Evolutionary conservation across 2,888 invertebrate species (phyloP), one percentile per base, ranked within the genome.

Genomic region (Epsilonema sp.): DNA sequence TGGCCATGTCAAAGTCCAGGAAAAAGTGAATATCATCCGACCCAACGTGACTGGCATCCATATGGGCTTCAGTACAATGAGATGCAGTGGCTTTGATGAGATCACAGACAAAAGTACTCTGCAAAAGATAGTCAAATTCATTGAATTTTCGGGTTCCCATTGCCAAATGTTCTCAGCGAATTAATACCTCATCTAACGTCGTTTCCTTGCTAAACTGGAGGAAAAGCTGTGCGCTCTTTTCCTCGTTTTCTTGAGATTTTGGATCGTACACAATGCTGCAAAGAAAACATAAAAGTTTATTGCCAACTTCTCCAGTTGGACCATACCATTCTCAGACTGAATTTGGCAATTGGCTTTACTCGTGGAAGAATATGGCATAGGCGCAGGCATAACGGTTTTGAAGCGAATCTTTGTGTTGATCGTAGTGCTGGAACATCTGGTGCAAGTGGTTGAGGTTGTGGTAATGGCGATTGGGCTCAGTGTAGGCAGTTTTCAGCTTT

Each of bases 331-430:
- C n/a, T n/a, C n/a, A n/a, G n/a, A n/a, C n/a, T n/a, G n/a, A n/a
- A n/a, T n/a, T n/a, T n/a, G n/a, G n/a, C n/a, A n/a, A n/a, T n/a
- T n/a, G n/a, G n/a, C n/a, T n/a, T n/a, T n/a, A n/a, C 73, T 80
- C 82, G 58, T 83, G 85, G 43, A 82, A 75, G 41, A 84, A 68
- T 65, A 83, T 79, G 0, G 84, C 85, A 45, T 84, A 65, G 3
- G 82, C 65, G 59, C 84, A 84, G 39, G 82, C 82, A 2, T 40
- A 44, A 22, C 45, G 36, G 38, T 50, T 39, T 5, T 26, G 37
- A 2, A 59, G 47, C n/a, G 41, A 47, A 23, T 52, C 43, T 31
- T 47, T 49, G 51, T 52, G 49, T n/a, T 37, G 39, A 25, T 55
- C 51, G 36, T 51, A 55, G n/a, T 51, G 50, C 8, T 47, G 44